Conservation (phyloP, 2,113 vertebrate species). For the Phylloscopus trochilus region DNA sequence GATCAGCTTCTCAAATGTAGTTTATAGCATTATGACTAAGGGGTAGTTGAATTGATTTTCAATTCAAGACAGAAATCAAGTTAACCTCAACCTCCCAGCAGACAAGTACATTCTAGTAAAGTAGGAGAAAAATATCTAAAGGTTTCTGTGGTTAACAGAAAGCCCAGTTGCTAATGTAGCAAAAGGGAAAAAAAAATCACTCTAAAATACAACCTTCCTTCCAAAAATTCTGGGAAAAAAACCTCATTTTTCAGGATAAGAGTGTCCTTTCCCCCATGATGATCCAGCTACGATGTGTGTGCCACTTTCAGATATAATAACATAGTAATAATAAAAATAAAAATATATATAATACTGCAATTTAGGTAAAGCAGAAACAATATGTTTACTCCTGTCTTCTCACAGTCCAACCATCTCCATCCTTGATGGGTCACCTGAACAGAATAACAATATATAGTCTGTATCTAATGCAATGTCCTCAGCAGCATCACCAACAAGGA, state of each 20-base stretch:
- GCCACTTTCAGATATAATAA: neutral
- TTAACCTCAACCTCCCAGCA: conserved; percentile 72
- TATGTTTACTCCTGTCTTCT: neutral
- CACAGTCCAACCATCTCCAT: neutral
- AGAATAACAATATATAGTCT: neutral
- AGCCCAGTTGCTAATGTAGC: neutral
- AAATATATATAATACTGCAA: rapidly evolving
- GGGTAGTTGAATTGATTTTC: conserved; percentile 71
- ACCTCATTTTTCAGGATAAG: neutral
- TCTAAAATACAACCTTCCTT: neutral
- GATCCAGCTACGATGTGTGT: rapidly evolving
- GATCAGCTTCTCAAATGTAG: conserved; percentile 47
- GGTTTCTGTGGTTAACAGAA: conserved; percentile 47
- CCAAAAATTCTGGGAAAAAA: neutral
- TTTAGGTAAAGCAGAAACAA: neutral
- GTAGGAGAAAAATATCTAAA: conserved; percentile 31
- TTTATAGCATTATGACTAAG: conserved; percentile 71
- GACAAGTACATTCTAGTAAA: conserved; percentile 32
- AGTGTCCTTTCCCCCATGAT: neutral
- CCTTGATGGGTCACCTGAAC: neutral
- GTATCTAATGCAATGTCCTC: rapidly evolving
- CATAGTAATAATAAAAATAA: too few species aligned
- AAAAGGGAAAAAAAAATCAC: neutral
- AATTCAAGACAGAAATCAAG: conserved; percentile 72
- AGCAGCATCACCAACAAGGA: neutral